phyloP scores from a whole-genome alignment of 2,888 invertebrate species.

The Metellina segmentata region DNA sequence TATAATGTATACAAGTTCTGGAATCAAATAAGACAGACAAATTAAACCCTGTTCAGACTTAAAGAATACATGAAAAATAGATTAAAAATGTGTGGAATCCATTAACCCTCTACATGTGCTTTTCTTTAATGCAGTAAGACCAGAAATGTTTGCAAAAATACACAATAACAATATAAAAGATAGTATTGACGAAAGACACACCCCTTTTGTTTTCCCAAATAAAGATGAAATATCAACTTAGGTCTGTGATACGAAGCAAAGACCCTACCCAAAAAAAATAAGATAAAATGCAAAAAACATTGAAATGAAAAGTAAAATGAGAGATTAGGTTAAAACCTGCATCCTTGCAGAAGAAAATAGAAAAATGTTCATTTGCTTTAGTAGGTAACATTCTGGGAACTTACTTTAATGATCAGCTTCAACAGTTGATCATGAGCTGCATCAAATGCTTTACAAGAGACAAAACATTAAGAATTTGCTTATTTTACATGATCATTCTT shows the following conservation, averaged over 20 bases:
- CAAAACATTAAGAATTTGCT: conserved; percentile 8
- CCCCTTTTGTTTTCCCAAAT: neutral
- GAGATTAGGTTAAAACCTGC: conserved; percentile 16
- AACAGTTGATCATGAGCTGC: conserved; percentile 12
- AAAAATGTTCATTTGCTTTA: conserved; percentile 2
- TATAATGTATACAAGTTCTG: conserved; percentile 19
- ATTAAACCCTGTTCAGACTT: conserved; percentile 25
- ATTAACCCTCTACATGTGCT: conserved; percentile 48
- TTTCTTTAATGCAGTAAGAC: conserved; percentile 29
- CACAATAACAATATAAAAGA: conserved; percentile 64
- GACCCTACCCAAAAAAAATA: conserved; percentile 23
- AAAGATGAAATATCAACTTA: conserved; percentile 43
- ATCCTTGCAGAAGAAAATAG: conserved; percentile 19
- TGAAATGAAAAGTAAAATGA: conserved; percentile 11
- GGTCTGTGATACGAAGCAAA: conserved; percentile 77
- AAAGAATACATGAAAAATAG: conserved; percentile 59
- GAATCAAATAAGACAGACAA: conserved; percentile 45
- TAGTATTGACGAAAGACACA: conserved; percentile 50
- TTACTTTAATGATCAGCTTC: conserved; percentile 3
- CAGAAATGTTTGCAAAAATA: conserved; percentile 73
- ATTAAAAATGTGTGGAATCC: conserved; percentile 67
- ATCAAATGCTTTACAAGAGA: conserved; percentile 1
- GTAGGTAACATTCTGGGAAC: neutral
- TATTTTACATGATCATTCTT: conserved; percentile 54
- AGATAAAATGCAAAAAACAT: neutral